phyloP scores from a whole-genome alignment of 2,797 vertebrate genomes.

The Vespertilio murinus region DNA sequence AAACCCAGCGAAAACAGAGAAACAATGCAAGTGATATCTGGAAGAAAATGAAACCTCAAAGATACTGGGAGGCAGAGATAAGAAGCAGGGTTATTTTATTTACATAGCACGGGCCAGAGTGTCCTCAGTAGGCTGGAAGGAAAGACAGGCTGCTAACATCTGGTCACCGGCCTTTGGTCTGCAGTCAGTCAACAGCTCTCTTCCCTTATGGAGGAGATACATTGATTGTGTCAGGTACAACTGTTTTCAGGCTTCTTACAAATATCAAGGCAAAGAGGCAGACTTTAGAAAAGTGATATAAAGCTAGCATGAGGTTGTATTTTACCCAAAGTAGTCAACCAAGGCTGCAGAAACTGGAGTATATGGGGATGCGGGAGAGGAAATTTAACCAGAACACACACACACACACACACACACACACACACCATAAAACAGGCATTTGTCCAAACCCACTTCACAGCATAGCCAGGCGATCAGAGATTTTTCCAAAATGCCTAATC shows the following conservation, averaged over 20 bases:
- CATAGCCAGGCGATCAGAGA: not conserved
- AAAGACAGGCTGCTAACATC: not conserved
- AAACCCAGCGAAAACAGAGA: not conserved
- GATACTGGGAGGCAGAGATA: not conserved
- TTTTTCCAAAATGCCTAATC: not conserved
- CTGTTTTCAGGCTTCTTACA: not conserved
- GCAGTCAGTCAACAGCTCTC: not conserved
- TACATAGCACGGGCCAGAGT: not conserved
- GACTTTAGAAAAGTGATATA: not conserved
- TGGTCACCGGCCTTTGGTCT: not conserved
- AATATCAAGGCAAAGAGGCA: not conserved
- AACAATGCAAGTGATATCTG: not conserved
- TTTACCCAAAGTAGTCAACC: not conserved
- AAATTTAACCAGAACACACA: not conserved
- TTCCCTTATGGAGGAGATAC: not conserved
- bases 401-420: too few relatives aligned
- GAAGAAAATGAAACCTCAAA: conserved; percentile 5
- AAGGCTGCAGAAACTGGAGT: not conserved
- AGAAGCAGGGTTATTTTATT: not conserved
- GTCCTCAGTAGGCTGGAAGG: not conserved
- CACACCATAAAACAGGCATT: not conserved
- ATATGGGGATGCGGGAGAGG: accelerated
- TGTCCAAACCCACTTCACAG: not conserved
- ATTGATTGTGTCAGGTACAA: not conserved
- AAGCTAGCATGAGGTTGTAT: not conserved